Evolutionary conservation across 2,797 vertebrate species (phyloP).

Genomic region (Sebastiscus albofasciatus): DNA sequence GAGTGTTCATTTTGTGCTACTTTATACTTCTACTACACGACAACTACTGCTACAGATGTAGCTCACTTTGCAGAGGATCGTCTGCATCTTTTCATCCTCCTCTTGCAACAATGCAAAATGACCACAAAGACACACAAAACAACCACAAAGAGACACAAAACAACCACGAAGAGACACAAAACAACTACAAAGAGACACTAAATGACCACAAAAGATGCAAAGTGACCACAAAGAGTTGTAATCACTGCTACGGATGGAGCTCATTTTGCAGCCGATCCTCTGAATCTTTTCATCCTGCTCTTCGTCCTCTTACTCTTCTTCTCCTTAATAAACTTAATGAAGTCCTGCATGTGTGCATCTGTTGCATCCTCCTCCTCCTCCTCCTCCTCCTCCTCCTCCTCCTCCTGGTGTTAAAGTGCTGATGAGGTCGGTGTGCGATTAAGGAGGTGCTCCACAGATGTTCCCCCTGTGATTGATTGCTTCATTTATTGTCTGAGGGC

Average conservation of each 20-base stretch:
- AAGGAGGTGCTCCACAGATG: constrained; percentile 55
- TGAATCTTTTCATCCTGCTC: too few species aligned
- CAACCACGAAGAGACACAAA: too few species aligned
- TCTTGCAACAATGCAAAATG: neutral
- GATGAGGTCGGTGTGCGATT: constrained; percentile 58
- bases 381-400: neutral
- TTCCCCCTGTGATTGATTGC: constrained; percentile 66
- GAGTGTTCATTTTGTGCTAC: neutral
- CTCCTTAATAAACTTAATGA: neutral
- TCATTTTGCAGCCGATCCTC: too few species aligned
- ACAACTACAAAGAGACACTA: too few species aligned
- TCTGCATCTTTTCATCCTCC: neutral
- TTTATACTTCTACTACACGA: neutral
- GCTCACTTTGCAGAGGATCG: neutral
- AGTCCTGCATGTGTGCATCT: neutral
- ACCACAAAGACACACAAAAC: too few species aligned
- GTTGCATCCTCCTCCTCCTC: neutral
- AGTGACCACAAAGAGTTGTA: too few species aligned
- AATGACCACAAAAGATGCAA: too few species aligned
- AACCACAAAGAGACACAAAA: too few species aligned
- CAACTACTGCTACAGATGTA: neutral
- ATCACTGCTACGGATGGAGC: too few species aligned
- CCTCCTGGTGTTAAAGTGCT: constrained; percentile 35
- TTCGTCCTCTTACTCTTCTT: neutral
- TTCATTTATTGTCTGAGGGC: constrained; percentile 54